These are phyloP conservation scores for Phymorhynchus buccinoides DNA, from an alignment of 1,140 invertebrate species.

Conservation along the genomic window DNA sequence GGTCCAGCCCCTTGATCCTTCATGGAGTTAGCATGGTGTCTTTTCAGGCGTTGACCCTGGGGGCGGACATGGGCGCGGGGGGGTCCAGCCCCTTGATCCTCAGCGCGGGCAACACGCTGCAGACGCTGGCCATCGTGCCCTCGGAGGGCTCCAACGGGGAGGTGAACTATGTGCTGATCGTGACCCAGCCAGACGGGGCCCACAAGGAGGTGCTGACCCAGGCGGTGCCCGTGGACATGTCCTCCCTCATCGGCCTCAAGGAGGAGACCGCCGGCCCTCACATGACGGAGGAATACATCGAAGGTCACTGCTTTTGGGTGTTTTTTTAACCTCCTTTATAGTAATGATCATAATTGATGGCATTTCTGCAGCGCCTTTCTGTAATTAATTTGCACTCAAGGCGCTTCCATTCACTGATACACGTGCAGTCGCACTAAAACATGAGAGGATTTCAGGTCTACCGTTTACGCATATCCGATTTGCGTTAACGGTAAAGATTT, in stretches of 20 bases:
- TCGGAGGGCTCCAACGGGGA: slow-evolving; percentile 82
- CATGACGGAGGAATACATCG: slow-evolving; percentile 76
- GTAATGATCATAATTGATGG: too few relatives aligned
- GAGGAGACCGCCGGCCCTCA: slow-evolving; percentile 64
- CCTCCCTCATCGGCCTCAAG: slow-evolving; percentile 77
- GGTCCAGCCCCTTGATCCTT: too few relatives aligned
- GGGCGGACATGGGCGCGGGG: slow-evolving; percentile 40
- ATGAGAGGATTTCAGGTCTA: too few relatives aligned
- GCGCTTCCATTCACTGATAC: too few relatives aligned
- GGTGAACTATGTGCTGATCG: slow-evolving; percentile 91
- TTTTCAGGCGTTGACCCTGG: slow-evolving; percentile 11
- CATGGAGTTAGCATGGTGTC: too few relatives aligned
- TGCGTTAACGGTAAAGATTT: too few relatives aligned
- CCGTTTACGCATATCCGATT: too few relatives aligned
- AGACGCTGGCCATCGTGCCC: slow-evolving; percentile 89
- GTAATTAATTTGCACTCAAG: too few relatives aligned
- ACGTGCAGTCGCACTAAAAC: too few relatives aligned
- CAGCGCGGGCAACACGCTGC: slow-evolving; percentile 75
- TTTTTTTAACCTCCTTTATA: too few relatives aligned
- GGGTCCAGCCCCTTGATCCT: slow-evolving; percentile 39
- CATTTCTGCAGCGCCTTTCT: too few relatives aligned
- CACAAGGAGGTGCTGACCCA: slow-evolving; percentile 68
- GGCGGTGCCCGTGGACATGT: slow-evolving; percentile 71
- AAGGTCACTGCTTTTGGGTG: too few relatives aligned
- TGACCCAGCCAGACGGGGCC: slow-evolving; percentile 80